These are phyloP conservation scores for Onychomys arenicola DNA, from an alignment of 2,797 vertebrate species.

Conservation along the genomic window DNA sequence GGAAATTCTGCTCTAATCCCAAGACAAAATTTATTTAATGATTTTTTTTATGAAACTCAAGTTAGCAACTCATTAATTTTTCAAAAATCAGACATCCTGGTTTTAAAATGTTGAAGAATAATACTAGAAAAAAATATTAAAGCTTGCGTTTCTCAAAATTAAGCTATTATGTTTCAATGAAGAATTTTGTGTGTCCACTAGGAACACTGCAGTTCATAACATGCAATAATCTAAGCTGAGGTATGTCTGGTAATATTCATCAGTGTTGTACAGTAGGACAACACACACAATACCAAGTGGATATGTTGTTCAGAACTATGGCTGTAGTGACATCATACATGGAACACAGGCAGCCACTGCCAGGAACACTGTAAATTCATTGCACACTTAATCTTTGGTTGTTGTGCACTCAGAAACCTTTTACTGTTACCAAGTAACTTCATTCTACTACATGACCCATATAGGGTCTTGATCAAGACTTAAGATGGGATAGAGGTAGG, in stretches of 20 bases:
- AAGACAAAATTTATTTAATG: neutral
- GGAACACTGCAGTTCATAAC: neutral
- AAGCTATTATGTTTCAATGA: neutral
- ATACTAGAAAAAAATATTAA: neutral
- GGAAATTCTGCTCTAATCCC: neutral
- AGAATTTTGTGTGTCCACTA: neutral
- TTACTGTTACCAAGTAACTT: neutral
- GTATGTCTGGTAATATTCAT: neutral
- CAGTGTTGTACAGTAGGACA: neutral
- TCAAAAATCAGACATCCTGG: neutral
- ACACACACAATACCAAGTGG: neutral
- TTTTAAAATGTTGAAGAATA: neutral
- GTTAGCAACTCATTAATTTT: neutral
- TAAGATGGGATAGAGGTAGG: neutral
- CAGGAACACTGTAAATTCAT: neutral
- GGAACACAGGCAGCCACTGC: neutral
- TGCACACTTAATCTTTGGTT: neutral
- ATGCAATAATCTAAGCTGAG: neutral
- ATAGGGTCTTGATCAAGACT: neutral
- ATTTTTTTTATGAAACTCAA: neutral
- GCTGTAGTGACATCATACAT: neutral
- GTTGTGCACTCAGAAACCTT: neutral
- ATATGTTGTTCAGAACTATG: neutral
- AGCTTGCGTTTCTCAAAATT: neutral
- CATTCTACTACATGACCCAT: neutral